Evolutionary conservation across 1,140 invertebrate species (phyloP).

Genomic region (Orussus abietinus): DNA sequence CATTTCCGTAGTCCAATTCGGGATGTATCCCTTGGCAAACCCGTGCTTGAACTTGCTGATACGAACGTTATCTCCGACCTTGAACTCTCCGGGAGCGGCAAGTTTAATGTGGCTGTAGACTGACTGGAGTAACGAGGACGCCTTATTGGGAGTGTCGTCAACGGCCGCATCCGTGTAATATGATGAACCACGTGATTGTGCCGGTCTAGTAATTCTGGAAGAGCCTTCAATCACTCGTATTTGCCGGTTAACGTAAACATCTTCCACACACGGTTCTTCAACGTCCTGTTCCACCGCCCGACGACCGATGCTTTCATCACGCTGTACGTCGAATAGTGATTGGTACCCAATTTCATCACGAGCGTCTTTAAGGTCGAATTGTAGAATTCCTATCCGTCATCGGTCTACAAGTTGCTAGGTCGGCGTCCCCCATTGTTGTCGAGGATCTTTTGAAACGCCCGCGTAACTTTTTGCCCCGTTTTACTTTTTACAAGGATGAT

Average conservation of each 20-base stretch:
- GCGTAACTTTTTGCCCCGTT: background rate
- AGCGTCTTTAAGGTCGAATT: conserved; percentile 16
- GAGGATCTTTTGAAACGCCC: background rate
- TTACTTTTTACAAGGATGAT: conserved; percentile 2
- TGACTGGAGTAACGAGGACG: too few species aligned
- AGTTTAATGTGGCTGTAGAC: too few species aligned
- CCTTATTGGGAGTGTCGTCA: too few species aligned
- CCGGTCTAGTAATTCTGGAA: too few species aligned
- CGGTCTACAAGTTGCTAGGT: conserved; percentile 26
- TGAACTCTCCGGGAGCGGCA: conserved; percentile 15
- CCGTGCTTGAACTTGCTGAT: conserved; percentile 38
- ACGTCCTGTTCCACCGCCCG: conserved; percentile 45
- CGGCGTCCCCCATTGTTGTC: conserved; percentile 16
- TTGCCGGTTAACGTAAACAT: conserved; percentile 34
- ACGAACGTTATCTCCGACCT: conserved; percentile 33
- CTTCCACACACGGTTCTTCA: conserved; percentile 43
- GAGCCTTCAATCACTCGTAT: too few species aligned
- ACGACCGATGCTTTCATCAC: conserved; percentile 41
- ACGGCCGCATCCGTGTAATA: too few species aligned
- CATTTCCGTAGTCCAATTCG: conserved; percentile 33
- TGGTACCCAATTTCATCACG: conserved; percentile 17
- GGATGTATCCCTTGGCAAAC: conserved; percentile 41
- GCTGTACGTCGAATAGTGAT: conserved; percentile 36
- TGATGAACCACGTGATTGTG: too few species aligned
- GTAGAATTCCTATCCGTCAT: conserved; percentile 29